Evolutionary conservation across 1,140 invertebrate genomes (phyloP), one percentile per base, ranked within the genome.

Genomic region (Oryzaephilus surinamensis): DNA sequence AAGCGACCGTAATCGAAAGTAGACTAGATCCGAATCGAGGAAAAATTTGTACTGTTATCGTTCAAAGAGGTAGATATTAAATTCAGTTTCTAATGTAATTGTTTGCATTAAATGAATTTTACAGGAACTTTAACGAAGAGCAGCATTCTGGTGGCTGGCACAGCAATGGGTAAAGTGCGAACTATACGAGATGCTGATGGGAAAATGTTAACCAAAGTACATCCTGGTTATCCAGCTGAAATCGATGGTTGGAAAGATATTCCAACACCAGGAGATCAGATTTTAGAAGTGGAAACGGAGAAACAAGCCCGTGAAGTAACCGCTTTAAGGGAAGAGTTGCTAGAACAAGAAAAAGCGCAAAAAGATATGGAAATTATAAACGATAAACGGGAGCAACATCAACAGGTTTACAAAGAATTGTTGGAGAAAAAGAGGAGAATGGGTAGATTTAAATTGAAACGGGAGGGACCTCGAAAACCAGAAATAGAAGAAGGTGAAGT

Each of bases 1-100:
- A 97, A 70, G 95, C 84, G 1, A 75, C 84, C 6, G 77, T 97
- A 1, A 74, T 99, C 11, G 96, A 99, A 67, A 81, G 90, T 1
- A 78, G 71, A 38, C 67, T 77, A 5, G 79, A 95, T 64, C 61
- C 70, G 10, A 64, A 71, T 12, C 70, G 77, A 58, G 88, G 92
- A 17, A 94, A 93, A 63, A 67, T 94, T 16, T 83, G 84, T 1
- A 96, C 92, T 6, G 73, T 83, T 27, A 67, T 98, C 31, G 77
- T 99, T 15, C 81, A 94, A 50, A 72, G 91, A 41, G 96, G 59
- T 56, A 47, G 10, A 21, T 21, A 21, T 2, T 21, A 6, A 1
- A 21, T 6, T 10, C 6, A 21, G 6, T 21, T 10, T 1, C 6
- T 20, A 20, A 4, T 8, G 19, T 8, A 20, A 20, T 20, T 20